These are phyloP conservation scores for Synanthedon myopaeformis DNA, from an alignment of 2,888 invertebrate species.

Conservation along the genomic window DNA sequence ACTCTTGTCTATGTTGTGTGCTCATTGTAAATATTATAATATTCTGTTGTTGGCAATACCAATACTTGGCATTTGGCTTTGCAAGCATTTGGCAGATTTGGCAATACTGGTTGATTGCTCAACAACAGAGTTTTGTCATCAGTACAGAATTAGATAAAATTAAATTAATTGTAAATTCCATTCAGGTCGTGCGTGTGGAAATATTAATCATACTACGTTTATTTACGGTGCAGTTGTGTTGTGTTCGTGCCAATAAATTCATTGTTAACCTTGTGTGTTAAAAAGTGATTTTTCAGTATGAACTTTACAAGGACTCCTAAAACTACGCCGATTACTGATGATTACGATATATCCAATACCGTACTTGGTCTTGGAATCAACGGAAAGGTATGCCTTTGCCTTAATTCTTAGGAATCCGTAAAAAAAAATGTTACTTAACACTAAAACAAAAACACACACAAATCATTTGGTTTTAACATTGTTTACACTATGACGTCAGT, in stretches of 20 bases:
- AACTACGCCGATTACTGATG: slow-evolving; percentile 85
- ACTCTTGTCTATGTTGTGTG: too few species aligned
- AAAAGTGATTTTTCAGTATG: slow-evolving; percentile 24
- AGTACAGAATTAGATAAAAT: slow-evolving; percentile 22
- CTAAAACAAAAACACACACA: neutral
- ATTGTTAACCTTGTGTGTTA: neutral
- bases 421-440: neutral
- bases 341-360: slow-evolving; percentile 91
- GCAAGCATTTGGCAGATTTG: slow-evolving; percentile 7
- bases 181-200: slow-evolving; percentile 6
- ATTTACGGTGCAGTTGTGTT: slow-evolving; percentile 5
- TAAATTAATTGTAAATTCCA: slow-evolving; percentile 6
- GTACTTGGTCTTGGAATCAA: slow-evolving; percentile 98
- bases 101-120: slow-evolving; percentile 11
- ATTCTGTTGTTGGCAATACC: too few species aligned
- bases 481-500: slow-evolving; percentile 29
- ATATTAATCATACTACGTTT: slow-evolving; percentile 2
- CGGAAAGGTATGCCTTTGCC: slow-evolving; percentile 77
- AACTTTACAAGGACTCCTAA: slow-evolving; percentile 72
- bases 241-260: neutral
- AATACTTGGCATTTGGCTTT: too few species aligned
- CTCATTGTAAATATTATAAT: too few species aligned
- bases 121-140: slow-evolving; percentile 6
- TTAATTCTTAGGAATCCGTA: neutral
- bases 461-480: slow-evolving; percentile 1